Base-by-base conservation (phyloP, 2,888 invertebrate genomes). In the Drosophila siamana region DNA sequence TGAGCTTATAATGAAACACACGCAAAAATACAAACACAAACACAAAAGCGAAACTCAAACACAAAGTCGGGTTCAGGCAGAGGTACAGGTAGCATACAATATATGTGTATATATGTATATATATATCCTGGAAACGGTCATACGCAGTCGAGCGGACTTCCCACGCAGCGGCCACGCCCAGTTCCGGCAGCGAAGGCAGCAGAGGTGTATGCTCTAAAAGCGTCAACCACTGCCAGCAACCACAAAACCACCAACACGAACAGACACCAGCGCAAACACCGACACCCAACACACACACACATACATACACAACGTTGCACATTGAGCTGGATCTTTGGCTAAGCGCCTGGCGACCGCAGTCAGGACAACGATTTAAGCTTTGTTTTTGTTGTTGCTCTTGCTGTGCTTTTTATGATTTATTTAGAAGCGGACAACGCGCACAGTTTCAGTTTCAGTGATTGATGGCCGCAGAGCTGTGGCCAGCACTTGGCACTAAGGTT, bases 1-100 rank as follows among this genome's bases (percentile, higher is more conserved):
- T 83, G 85, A 80, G 86, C 83, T 78, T 72, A 80, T 88, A 84
- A 83, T 86, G 86, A 78, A 83, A 81, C 77, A 56, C 66, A 52
- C 50, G 46, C 40, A 47, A n/a, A 30, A 40, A 22, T 51, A 46
- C 50, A 41, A 36, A 47, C 41, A 48, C 50, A 44, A 30, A 47
- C 41, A 48, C 50, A 43, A 44, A 54, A 47, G 41, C 28, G 41
- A 63, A 59, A 59, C 43, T 15, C 33, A 15, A 43, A 30, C 33
- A 51, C 36, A 70, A 51, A 43, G 52, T 38, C 24, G 40, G 40
- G 28, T 30, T 1, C 15, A 59, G 30, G 9, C 13, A 9, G 8
- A 16, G 16, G 24, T 15, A 38, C 11, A 19, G 43, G 13, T 28
- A 15, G 33, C n/a, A 33, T 15, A 38, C 36, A 15, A 15, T 38